A percentile compares a stretch with the other conserved stretches of the same genome.
phyloP scores from a whole-genome alignment of 2,113 vertebrate species.

The Nothoprocta pentlandii region DNA sequence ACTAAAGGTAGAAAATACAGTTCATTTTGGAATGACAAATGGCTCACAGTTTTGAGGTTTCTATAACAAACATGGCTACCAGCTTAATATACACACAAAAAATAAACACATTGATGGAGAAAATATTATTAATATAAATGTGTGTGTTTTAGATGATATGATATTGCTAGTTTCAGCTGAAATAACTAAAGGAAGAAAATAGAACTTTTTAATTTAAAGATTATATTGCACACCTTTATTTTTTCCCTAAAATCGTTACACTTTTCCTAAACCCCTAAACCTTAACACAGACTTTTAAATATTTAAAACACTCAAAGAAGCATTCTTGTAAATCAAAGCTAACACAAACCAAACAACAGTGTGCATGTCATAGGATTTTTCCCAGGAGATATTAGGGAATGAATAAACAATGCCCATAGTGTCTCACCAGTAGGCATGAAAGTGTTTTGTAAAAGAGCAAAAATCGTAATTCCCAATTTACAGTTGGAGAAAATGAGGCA shows the following conservation, averaged over 20 bases:
- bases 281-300: neutral
- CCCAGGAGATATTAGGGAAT: neutral
- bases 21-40: constrained; percentile 4
- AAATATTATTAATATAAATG: neutral
- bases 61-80: neutral
- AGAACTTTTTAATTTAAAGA: neutral
- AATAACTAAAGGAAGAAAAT: neutral
- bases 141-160: neutral
- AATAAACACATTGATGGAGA: neutral
- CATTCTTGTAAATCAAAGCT: neutral
- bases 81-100: neutral
- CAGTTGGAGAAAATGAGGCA: neutral
- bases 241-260: neutral
- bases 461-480: neutral
- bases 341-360: neutral
- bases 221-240: neutral
- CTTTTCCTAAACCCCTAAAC: neutral
- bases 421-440: neutral
- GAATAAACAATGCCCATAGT: neutral
- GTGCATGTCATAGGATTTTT: neutral
- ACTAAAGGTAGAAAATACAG: neutral
- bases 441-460: neutral
- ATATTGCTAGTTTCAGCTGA: neutral
- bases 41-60: neutral
- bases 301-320: neutral